phyloP scores from a whole-genome alignment of 2,797 vertebrate genomes.

The Tragelaphus oryx region DNA sequence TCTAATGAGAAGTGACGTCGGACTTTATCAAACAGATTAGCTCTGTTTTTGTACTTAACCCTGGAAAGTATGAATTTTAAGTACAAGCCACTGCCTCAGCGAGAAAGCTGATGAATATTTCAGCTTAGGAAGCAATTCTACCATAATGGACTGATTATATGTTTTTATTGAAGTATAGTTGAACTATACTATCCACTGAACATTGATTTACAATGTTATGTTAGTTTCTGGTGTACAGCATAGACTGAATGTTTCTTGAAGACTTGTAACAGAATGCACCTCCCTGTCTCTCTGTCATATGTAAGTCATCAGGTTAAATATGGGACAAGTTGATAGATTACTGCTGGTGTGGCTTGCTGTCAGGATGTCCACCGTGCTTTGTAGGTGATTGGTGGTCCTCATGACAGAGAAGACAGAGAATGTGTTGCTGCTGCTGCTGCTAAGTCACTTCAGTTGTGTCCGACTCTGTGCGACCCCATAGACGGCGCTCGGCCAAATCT shows the following conservation, averaged over 20 bases:
- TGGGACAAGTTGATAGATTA: not conserved
- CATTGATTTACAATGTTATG: not conserved
- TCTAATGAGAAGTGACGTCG: not conserved
- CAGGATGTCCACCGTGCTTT: not conserved
- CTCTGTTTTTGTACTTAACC: not conserved
- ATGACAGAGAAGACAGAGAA: not conserved
- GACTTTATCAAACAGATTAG: not conserved
- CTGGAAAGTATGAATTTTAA: conserved; percentile 22
- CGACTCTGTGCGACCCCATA: too few relatives aligned
- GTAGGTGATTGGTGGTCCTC: not conserved
- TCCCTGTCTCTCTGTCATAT: not conserved
- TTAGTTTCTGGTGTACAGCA: not conserved
- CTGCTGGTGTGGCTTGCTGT: not conserved
- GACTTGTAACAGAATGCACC: not conserved
- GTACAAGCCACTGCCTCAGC: not conserved
- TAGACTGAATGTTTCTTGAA: not conserved
- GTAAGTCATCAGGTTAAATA: not conserved
- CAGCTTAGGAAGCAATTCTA: not conserved
- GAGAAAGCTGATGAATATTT: conserved; percentile 43
- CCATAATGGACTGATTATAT: not conserved
- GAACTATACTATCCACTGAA: not conserved
- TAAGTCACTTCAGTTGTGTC: too few relatives aligned
- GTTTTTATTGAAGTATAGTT: not conserved
- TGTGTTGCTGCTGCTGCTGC: not conserved
- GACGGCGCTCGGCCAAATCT: fast-evolving